phyloP scores from a whole-genome alignment of 2,888 invertebrate species.

The Pharmacophagus antenor region DNA sequence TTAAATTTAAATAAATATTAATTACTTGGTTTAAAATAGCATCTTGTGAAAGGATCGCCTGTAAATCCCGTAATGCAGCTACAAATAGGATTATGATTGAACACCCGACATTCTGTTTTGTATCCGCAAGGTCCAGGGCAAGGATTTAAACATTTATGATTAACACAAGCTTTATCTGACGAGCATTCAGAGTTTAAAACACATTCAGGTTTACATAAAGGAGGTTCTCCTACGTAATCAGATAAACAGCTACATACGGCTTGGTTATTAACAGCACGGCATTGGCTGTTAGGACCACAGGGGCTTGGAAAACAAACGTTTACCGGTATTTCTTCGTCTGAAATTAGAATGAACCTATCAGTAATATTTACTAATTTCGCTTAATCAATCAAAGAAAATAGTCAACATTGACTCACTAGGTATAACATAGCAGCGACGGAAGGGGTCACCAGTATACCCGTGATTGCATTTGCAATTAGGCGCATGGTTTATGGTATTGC shows the following conservation, averaged over 20 bases:
- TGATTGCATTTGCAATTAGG: constrained; percentile 84
- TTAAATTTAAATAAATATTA: constrained; percentile 14
- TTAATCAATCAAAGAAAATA: constrained; percentile 4
- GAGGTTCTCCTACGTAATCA: constrained; percentile 84
- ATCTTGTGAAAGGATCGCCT: constrained; percentile 85
- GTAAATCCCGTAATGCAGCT: constrained; percentile 82
- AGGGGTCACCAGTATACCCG: constrained; percentile 84
- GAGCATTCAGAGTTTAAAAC: constrained; percentile 84
- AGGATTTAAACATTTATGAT: constrained; percentile 86
- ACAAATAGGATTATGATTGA: constrained; percentile 86
- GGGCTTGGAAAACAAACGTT: constrained; percentile 81
- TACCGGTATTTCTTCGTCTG: constrained; percentile 67
- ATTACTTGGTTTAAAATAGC: constrained; percentile 78
- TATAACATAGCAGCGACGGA: constrained; percentile 72
- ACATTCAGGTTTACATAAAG: constrained; percentile 85
- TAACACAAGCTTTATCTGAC: constrained; percentile 82
- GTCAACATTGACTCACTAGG: constrained; percentile 53
- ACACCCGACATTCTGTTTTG: constrained; percentile 85
- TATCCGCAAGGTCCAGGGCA: constrained; percentile 87
- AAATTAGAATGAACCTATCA: constrained; percentile 35
- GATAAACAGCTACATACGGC: constrained; percentile 86
- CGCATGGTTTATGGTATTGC: constrained; percentile 85
- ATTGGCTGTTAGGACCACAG: constrained; percentile 83
- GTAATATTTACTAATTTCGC: background rate
- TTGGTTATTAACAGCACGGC: constrained; percentile 79